Percentiles rank a stretch among this genome's conserved stretches.
phyloP scores from a whole-genome alignment of 2,888 invertebrate species.

The Norana najaformis region DNA sequence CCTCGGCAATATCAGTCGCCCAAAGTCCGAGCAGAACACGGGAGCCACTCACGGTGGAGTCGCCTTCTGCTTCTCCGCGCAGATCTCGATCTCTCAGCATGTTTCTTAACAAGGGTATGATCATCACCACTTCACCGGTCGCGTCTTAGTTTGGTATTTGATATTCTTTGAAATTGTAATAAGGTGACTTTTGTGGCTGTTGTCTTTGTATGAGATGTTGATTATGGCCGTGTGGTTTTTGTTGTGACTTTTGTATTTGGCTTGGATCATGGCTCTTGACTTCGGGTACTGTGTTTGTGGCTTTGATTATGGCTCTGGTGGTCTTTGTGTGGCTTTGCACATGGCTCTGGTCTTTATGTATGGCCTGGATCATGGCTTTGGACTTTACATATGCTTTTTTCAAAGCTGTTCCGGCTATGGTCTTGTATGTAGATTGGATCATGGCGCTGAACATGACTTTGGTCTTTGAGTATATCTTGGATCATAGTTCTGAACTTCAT shows the following conservation, averaged over 20 bases:
- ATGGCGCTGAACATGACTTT: too few relatives aligned
- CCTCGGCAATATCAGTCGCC: background rate
- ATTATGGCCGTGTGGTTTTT: background rate
- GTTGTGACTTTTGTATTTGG: background rate
- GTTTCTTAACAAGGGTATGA: constrained; percentile 21
- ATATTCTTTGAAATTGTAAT: background rate
- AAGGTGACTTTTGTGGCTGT: background rate
- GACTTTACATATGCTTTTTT: too few relatives aligned
- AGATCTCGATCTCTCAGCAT: background rate
- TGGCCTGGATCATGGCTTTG: too few relatives aligned
- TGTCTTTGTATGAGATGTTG: background rate
- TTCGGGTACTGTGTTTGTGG: too few relatives aligned
- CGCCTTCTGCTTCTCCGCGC: constrained; percentile 8
- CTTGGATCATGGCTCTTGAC: too few relatives aligned
- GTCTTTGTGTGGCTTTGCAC: too few relatives aligned
- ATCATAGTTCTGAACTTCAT: too few relatives aligned
- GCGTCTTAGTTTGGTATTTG: background rate
- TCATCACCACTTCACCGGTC: background rate
- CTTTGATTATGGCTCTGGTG: too few relatives aligned
- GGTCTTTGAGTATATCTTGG: too few relatives aligned
- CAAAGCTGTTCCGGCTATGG: too few relatives aligned
- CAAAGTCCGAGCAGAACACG: background rate
- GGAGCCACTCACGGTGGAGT: background rate
- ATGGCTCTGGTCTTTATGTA: too few relatives aligned
- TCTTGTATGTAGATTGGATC: too few relatives aligned